Percentiles rank a stretch among this genome's conserved stretches.
Evolutionary conservation across 2,797 vertebrate species (phyloP).

Genomic region (Ctenosaura bakeri): DNA sequence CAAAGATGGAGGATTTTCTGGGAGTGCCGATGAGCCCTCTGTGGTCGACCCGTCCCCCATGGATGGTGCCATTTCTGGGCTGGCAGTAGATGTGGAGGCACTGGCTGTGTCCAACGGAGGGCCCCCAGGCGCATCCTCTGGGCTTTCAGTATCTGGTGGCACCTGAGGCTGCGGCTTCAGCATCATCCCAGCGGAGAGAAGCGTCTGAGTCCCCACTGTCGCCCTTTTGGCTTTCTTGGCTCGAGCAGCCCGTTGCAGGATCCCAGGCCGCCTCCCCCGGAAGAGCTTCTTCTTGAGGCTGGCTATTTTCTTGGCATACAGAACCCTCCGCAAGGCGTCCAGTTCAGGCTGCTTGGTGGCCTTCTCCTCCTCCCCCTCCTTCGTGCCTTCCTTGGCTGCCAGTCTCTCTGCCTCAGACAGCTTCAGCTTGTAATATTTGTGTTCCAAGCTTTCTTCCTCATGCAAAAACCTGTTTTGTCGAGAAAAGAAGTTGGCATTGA

Average conservation of each 20-base stretch:
- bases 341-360: slow-evolving; percentile 59
- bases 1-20: slow-evolving; percentile 49
- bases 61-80: slow-evolving; percentile 7
- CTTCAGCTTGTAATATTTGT: slow-evolving; percentile 83
- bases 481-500: background rate
- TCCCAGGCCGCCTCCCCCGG: slow-evolving; percentile 58
- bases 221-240: slow-evolving; percentile 66
- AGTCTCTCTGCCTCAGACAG: slow-evolving; percentile 74
- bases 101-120: background rate
- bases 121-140: slow-evolving; percentile 24
- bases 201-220: slow-evolving; percentile 67
- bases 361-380: slow-evolving; percentile 42
- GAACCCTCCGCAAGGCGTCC: slow-evolving; percentile 72
- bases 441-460: slow-evolving; percentile 81
- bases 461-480: slow-evolving; percentile 78
- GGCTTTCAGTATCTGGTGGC: background rate
- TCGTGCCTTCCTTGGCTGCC: slow-evolving; percentile 29
- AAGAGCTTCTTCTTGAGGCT: slow-evolving; percentile 78
- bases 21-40: background rate
- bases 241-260: slow-evolving; percentile 30
- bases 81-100: background rate
- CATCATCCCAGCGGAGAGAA: slow-evolving; percentile 68
- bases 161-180: slow-evolving; percentile 61
- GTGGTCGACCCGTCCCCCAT: slow-evolving; percentile 1
- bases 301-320: slow-evolving; percentile 75